phyloP scores from a whole-genome alignment of 2,113 vertebrate species.

The Chlorocebus sabaeus region DNA sequence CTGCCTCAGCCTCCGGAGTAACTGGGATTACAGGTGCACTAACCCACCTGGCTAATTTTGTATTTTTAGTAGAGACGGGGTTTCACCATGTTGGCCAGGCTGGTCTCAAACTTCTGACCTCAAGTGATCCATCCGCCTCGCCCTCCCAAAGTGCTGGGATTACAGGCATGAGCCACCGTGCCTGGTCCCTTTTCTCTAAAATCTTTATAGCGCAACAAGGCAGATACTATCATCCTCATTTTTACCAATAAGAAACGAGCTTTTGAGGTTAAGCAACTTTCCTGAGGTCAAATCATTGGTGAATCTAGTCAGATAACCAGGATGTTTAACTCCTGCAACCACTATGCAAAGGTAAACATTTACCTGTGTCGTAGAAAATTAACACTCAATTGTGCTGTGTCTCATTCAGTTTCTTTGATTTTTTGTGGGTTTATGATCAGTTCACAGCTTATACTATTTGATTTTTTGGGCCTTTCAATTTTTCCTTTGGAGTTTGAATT shows the following conservation, averaged over 20 bases:
- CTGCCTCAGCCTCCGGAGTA: no score
- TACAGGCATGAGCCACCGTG: no score
- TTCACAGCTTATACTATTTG: constrained; percentile 44
- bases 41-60: no score
- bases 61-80: no score
- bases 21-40: no score
- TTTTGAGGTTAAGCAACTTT: neutral
- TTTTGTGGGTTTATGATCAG: constrained; percentile 11
- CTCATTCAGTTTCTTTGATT: neutral
- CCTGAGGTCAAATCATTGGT: neutral
- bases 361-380: neutral
- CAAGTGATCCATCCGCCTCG: no score
- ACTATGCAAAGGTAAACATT: neutral
- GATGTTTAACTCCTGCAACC: neutral
- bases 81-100: no score
- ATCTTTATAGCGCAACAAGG: neutral
- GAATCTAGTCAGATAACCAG: neutral
- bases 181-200: neutral
- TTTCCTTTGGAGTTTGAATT: constrained; percentile 71
- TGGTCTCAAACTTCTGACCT: no score
- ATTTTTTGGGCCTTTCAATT: neutral
- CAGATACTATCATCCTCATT: neutral
- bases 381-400: neutral
- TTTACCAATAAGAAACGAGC: neutral
- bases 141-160: no score